These are phyloP conservation scores for Diachrysia chrysitis DNA, from an alignment of 2,888 invertebrate genomes.

Conservation along the genomic window DNA sequence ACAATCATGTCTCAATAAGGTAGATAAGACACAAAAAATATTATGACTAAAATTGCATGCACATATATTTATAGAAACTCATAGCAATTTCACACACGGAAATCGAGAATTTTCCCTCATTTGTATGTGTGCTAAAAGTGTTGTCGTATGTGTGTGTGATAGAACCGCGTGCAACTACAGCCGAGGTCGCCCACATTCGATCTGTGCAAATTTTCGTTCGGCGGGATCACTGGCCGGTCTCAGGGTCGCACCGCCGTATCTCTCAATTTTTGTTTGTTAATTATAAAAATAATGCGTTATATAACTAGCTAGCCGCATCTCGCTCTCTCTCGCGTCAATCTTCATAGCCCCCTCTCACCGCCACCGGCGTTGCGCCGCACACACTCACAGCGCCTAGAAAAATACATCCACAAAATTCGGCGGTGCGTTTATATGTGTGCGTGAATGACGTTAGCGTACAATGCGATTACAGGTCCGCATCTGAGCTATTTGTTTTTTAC, in stretches of 20 bases:
- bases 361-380: slow-evolving; percentile 78
- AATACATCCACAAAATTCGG: slow-evolving; percentile 88
- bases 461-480: slow-evolving; percentile 87
- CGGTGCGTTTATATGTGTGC: slow-evolving; percentile 79
- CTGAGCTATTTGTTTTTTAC: slow-evolving; percentile 57
- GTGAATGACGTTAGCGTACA: slow-evolving; percentile 88
- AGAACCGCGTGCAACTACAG: slow-evolving; percentile 82
- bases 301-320: slow-evolving; percentile 77
- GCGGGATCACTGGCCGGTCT: slow-evolving; percentile 85
- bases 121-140: slow-evolving; percentile 52
- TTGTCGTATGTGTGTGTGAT: slow-evolving; percentile 66
- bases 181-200: slow-evolving; percentile 89
- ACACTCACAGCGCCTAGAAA: slow-evolving; percentile 79
- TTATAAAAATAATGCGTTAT: slow-evolving; percentile 90
- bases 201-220: slow-evolving; percentile 88
- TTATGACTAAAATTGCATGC: slow-evolving; percentile 23
- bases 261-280: slow-evolving; percentile 89
- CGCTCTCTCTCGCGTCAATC: slow-evolving; percentile 61
- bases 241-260: slow-evolving; percentile 87
- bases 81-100: slow-evolving; percentile 70
- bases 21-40: slow-evolving; percentile 11
- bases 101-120: slow-evolving; percentile 81
- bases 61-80: slow-evolving; percentile 20
- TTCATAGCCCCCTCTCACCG: slow-evolving; percentile 69
- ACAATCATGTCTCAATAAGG: background rate